phyloP scores from a whole-genome alignment of 2,113 vertebrate species.

The Festucalex cinctus region DNA sequence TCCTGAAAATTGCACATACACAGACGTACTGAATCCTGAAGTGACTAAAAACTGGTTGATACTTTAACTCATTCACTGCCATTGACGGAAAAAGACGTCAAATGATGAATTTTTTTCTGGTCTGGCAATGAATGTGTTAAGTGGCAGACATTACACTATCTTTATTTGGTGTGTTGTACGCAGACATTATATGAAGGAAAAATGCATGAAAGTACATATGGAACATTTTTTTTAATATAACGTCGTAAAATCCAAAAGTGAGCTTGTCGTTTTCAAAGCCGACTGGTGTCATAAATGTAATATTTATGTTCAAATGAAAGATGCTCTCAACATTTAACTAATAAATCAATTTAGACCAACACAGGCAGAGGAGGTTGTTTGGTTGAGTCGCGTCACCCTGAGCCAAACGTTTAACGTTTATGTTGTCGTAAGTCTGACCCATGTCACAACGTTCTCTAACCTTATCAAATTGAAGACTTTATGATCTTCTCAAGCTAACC shows the following conservation, averaged over 20 bases:
- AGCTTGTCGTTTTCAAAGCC: neutral
- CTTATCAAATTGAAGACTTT: slow-evolving; percentile 6
- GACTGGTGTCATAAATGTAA: neutral
- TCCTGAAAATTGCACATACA: slow-evolving; percentile 7
- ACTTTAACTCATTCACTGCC: too few relatives aligned
- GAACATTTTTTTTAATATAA: neutral
- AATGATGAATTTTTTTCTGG: too few relatives aligned
- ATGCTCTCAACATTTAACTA: neutral
- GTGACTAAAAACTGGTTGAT: neutral
- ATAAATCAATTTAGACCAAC: neutral
- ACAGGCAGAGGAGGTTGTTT: neutral
- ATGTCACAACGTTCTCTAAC: neutral
- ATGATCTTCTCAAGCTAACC: neutral
- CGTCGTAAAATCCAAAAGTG: neutral
- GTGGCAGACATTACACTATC: neutral
- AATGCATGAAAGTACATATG: neutral
- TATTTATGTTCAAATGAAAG: slow-evolving; percentile 5
- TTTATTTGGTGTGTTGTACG: neutral
- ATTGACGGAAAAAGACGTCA: too few relatives aligned
- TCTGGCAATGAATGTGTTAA: too few relatives aligned
- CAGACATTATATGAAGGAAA: neutral
- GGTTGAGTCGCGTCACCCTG: neutral
- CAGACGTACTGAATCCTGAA: slow-evolving; percentile 8
- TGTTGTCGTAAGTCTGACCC: neutral
- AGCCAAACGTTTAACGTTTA: neutral